These are phyloP conservation scores for Calliphora vomitoria DNA, from an alignment of 2,888 invertebrate genomes.

Conservation along the genomic window DNA sequence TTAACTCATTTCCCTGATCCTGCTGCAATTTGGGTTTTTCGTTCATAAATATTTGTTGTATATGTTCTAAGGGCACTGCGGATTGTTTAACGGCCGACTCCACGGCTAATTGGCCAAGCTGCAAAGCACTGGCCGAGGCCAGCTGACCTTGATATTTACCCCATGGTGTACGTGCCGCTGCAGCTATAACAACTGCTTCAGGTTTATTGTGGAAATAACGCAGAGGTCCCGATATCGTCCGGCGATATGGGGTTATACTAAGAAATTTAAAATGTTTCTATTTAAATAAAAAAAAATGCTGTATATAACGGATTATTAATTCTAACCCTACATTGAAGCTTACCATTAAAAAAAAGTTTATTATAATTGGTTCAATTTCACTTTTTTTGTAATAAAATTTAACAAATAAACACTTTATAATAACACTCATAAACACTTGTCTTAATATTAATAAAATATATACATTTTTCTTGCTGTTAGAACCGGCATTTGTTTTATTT, in stretches of 20 bases:
- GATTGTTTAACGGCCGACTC: conserved; percentile 92
- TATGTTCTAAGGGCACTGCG: conserved; percentile 91
- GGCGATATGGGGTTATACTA: background rate
- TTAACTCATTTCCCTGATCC: background rate
- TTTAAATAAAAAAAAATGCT: background rate
- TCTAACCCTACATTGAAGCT: background rate
- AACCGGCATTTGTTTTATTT: background rate
- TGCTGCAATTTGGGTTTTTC: conserved; percentile 3
- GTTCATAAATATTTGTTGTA: conserved; percentile 94
- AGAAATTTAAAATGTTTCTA: conserved; percentile 12
- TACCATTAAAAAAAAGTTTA: conserved; percentile 1
- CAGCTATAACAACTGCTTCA: conserved; percentile 93
- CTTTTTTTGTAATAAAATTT: too few relatives aligned
- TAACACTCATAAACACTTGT: background rate
- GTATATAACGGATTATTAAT: background rate
- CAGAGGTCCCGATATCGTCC: background rate
- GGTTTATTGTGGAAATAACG: conserved; percentile 37
- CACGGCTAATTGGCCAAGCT: conserved; percentile 94
- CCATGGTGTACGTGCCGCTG: conserved; percentile 97
- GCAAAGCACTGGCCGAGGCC: conserved; percentile 90
- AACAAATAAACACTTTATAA: background rate
- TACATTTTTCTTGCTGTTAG: background rate
- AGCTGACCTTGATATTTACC: conserved; percentile 95
- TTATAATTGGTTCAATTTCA: background rate
- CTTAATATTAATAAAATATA: conserved; percentile 4